phyloP scores from a whole-genome alignment of 1,140 invertebrate genomes.

The Phocides pigmalion region DNA sequence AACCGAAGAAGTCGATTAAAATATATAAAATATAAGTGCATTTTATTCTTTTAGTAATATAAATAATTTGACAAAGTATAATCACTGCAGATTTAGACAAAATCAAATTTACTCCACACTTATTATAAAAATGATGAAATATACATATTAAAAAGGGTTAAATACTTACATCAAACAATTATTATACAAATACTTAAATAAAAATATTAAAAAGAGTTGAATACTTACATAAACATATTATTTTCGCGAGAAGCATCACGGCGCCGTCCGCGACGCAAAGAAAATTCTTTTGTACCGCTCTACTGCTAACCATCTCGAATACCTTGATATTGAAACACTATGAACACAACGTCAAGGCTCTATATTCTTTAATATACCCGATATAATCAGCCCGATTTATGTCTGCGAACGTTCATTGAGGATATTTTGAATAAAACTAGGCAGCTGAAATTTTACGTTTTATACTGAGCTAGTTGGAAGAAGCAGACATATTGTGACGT shows the following conservation, averaged over 20 bases:
- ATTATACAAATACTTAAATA: too few species aligned
- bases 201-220: constrained; percentile 21
- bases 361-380: constrained; percentile 7
- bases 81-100: too few species aligned
- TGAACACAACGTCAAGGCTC: constrained; percentile 23
- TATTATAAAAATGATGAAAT: too few species aligned
- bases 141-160: too few species aligned
- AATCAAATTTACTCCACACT: too few species aligned
- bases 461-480: constrained; percentile 64
- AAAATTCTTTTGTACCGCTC: constrained; percentile 48
- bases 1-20: too few species aligned
- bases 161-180: too few species aligned
- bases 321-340: constrained; percentile 50
- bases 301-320: constrained; percentile 50
- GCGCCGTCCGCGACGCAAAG: constrained; percentile 48
- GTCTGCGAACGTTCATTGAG: constrained; percentile 41
- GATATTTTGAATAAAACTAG: constrained; percentile 40
- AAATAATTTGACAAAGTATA: too few species aligned
- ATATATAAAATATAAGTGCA: too few species aligned
- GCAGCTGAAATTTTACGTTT: constrained; percentile 59
- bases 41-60: too few species aligned
- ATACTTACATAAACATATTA: constrained; percentile 75
- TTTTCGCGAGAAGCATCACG: constrained; percentile 53
- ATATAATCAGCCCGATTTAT: constrained; percentile 38
- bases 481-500: constrained; percentile 77